Evolutionary conservation across 2,888 invertebrate genomes (phyloP), one percentile per base, ranked within the genome.

Genomic region (Copidosoma aretas): DNA sequence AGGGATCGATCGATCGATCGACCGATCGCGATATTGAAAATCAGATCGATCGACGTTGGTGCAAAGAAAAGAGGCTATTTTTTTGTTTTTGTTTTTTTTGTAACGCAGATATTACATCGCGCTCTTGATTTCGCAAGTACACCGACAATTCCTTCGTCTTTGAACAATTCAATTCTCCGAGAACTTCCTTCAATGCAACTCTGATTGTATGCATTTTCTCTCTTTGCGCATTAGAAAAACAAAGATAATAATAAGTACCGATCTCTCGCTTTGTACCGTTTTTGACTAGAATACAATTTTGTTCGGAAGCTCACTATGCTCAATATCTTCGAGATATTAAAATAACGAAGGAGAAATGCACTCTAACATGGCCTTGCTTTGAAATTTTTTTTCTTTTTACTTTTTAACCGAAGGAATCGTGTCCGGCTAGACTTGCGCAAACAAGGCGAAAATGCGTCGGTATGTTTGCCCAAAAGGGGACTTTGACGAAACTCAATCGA

Each of bases 201-300:
- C 62, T 66, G 62, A 66, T 66, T 69, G 32, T 60, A 51, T 14
- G 51, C 53, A 52, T 63, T 70, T 43, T 43, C 58, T 46, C 64
- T 68, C 62, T 64, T 49, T 24, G 32, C 57, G 32, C 53, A 3
- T 46, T 46, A 54, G 49, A 68, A 70, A 70, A 60, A 67, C 74
- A 71, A 66, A 73, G 68, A 74, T 61, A 54, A 80, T 61, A 54
- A 80, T 83, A 82, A 82, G 81, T 82, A 82, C 82, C 81, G 80
- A 83, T 83, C 77, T 68, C 68, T 74, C 77, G 77, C 78, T 82
- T 83, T 83, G 82, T 83, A 82, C 83, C 80, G 72, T 77, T 80
- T 82, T 82, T 83, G 83, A 83, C 83, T 82, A 83, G 83, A 83
- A 82, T 83, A 71, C 78, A 83, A 83, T 83, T 82, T 80, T 77